Evolutionary conservation across 2,797 vertebrate species (phyloP).

Genomic region (Parotocinclus haroldoi): DNA sequence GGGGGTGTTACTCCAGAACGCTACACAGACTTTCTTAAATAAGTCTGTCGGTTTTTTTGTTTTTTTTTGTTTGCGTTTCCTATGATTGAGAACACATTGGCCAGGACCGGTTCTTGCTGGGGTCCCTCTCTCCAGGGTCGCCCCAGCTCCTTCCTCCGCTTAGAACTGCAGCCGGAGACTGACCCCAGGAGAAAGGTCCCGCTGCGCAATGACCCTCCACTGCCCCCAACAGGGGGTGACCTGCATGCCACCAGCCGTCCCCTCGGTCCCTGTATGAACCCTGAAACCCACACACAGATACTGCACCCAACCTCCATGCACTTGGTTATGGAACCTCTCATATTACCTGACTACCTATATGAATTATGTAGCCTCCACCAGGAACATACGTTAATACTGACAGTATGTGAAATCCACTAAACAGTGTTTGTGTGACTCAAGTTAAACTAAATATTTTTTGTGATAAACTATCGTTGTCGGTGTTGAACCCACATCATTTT

Average conservation of each 20-base stretch:
- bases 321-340: slow-evolving; percentile 12
- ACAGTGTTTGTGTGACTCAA: no score
- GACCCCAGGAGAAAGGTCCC: slow-evolving; percentile 46
- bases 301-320: neutral
- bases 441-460: no score
- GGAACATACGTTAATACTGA: neutral
- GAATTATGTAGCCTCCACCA: neutral
- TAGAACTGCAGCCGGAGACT: slow-evolving; percentile 44
- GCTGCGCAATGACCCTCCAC: slow-evolving; percentile 44
- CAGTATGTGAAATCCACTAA: no score
- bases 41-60: slow-evolving; percentile 30
- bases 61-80: slow-evolving; percentile 52
- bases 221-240: slow-evolving; percentile 48
- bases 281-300: neutral
- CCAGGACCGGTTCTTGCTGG: slow-evolving; percentile 37
- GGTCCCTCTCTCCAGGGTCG: slow-evolving; percentile 48
- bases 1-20: slow-evolving; percentile 28
- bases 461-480: no score
- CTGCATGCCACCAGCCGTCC: slow-evolving; percentile 31
- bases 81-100: slow-evolving; percentile 57
- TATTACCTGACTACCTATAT: slow-evolving; percentile 23
- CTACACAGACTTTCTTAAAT: slow-evolving; percentile 46
- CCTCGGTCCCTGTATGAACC: slow-evolving; percentile 22
- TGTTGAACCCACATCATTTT: no score
- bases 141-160: slow-evolving; percentile 48